Base-by-base conservation (phyloP, 1,140 invertebrate species). In the Riptortus pedestris region DNA sequence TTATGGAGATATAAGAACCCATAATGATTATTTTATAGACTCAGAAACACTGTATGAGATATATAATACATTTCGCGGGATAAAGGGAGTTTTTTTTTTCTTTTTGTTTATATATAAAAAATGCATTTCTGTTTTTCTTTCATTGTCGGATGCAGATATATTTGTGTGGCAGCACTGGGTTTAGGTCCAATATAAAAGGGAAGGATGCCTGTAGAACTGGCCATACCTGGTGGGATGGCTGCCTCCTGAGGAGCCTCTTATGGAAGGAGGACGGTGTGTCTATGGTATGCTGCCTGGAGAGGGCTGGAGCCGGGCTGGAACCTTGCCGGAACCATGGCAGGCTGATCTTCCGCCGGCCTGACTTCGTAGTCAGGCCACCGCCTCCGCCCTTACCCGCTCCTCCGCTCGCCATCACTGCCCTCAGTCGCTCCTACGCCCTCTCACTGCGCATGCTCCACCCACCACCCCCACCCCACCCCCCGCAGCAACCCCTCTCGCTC, bases 291-390 rank as follows among this genome's bases (percentile, higher is more conserved):
- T 93, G 89, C 22, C 89, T 81, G 38, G 87, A 81, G 27, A 91
- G 80, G 63, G 83, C 81, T 72, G 88, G 85, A 31, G 82, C 77
- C 67, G 82, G 78, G 70, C 80, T 79, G 29, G 87, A 90, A 63
- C 80, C 81, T 75, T 90, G 87, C 52, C 87, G 80, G 75, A 91
- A 91, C 90, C 90, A 93, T 48, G 89, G 90, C 70, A 92, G 76
- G 47, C 88, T 91, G 68, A 92, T 91, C 76, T 91, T 93, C 64
- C 90, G 80, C 58, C 85, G 67, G 29, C 28, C 52, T 24, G 67
- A 65, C 27, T 67, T 68, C 58, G 48, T 33, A 60, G 16, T 33
- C 12, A 48, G 27, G 61, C 24, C 62, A 66, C 51, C 52, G 68
- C 43, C 62, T 65, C 20, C 26, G 55, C 57, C 43, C 69, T 71